A percentile compares a stretch with the other conserved stretches of the same genome.
These are phyloP conservation scores for Panthera uncia DNA, from an alignment of 2,113 vertebrate genomes.

Conservation along the genomic window DNA sequence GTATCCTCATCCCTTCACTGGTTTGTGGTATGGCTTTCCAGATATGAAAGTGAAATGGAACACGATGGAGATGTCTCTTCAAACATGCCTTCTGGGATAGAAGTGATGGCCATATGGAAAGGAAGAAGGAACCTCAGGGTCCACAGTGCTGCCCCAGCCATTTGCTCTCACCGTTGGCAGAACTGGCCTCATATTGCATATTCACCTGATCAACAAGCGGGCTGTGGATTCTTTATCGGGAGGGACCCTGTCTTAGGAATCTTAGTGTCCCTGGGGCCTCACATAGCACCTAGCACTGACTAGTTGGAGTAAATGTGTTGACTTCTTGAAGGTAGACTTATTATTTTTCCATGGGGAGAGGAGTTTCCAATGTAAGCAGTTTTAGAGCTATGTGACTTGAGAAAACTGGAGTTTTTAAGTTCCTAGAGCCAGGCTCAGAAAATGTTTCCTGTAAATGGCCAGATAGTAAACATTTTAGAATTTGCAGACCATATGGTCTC, in stretches of 20 bases:
- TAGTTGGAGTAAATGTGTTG: not conserved
- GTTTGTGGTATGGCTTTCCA: not conserved
- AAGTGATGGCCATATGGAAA: not conserved
- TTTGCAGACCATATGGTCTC: not conserved
- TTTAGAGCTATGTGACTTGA: not conserved
- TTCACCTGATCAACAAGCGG: not conserved
- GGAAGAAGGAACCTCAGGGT: not conserved
- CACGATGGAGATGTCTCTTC: not conserved
- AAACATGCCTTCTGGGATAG: not conserved
- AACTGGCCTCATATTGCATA: not conserved
- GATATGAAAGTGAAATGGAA: not conserved
- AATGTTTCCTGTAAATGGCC: not conserved
- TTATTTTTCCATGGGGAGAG: not conserved
- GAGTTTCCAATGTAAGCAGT: not conserved
- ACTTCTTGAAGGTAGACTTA: not conserved
- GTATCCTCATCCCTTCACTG: not conserved
- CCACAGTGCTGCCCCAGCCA: not conserved
- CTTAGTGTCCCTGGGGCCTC: too few relatives aligned
- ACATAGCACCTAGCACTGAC: not conserved
- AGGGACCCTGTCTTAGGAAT: not conserved
- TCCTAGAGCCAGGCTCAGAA: not conserved
- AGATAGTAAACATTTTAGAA: not conserved
- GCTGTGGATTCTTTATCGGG: not conserved
- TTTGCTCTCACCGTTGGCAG: not conserved
- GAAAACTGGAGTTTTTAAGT: not conserved